Evolutionary conservation across 1,140 invertebrate genomes (phyloP).

Genomic region (Hycleus phaleratus): DNA sequence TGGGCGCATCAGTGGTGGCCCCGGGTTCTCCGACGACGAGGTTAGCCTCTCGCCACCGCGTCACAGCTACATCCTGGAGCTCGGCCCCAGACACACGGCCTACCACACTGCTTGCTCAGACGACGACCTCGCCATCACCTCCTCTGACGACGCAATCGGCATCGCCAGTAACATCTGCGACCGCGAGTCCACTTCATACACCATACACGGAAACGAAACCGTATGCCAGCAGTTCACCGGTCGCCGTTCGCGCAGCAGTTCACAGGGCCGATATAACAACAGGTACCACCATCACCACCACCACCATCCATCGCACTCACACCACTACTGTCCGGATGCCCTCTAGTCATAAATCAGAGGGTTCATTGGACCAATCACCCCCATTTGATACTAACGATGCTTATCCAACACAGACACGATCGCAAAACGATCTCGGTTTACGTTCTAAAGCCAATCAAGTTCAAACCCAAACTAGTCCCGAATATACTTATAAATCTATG

Average conservation of each 20-base stretch:
- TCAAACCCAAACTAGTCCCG: constrained; percentile 37
- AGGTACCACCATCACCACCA: constrained; percentile 29
- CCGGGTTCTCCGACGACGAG: constrained; percentile 42
- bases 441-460: constrained; percentile 32
- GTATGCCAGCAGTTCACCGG: constrained; percentile 29
- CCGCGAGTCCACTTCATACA: constrained; percentile 36
- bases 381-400: constrained; percentile 34
- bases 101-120: constrained; percentile 36
- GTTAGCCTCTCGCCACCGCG: constrained; percentile 40
- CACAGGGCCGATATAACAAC: constrained; percentile 42
- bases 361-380: constrained; percentile 27
- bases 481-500: constrained; percentile 22
- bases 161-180: constrained; percentile 38
- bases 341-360: constrained; percentile 39
- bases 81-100: constrained; percentile 38
- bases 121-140: constrained; percentile 41
- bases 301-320: constrained; percentile 29
- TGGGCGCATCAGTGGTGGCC: constrained; percentile 28
- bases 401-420: constrained; percentile 37
- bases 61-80: constrained; percentile 41
- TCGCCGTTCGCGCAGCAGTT: constrained; percentile 41
- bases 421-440: constrained; percentile 34
- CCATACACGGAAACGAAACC: constrained; percentile 14
- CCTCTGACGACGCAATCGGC: constrained; percentile 41
- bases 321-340: constrained; percentile 37